These are phyloP conservation scores for Lasioglossum baleicum DNA, from an alignment of 1,140 invertebrate species.

Conservation along the genomic window DNA sequence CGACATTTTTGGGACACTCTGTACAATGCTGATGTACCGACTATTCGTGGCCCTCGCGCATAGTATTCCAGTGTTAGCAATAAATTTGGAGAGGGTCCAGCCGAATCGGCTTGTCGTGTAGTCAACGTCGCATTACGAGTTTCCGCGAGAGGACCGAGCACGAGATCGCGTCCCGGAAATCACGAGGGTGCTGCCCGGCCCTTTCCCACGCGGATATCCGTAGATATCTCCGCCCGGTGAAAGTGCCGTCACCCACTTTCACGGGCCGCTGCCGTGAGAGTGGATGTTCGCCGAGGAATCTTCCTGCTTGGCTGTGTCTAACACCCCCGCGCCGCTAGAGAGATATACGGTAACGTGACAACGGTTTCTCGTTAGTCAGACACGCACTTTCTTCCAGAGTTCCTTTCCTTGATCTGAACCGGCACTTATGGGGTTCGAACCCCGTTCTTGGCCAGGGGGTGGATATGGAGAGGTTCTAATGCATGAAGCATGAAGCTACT, in stretches of 20 bases:
- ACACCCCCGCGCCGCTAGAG: conserved; percentile 15
- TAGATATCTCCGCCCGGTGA: conserved; percentile 45
- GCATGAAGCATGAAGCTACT: too few relatives aligned
- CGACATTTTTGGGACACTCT: too few relatives aligned
- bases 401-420: conserved; percentile 2
- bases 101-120: conserved; percentile 50
- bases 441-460: neutral
- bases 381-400: conserved; percentile 64
- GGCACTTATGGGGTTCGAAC: too few relatives aligned
- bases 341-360: conserved; percentile 68
- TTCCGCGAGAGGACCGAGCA: conserved; percentile 27
- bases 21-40: too few relatives aligned
- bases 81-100: neutral
- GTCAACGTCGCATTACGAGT: conserved; percentile 57
- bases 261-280: conserved; percentile 45
- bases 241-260: conserved; percentile 64
- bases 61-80: too few relatives aligned
- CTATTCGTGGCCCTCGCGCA: too few relatives aligned
- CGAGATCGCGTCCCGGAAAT: conserved; percentile 44
- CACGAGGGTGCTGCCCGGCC: conserved; percentile 52
- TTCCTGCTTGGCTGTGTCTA: neutral
- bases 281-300: conserved; percentile 49
- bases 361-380: conserved; percentile 75
- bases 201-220: conserved; percentile 68
- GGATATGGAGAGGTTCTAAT: neutral